Conservation (phyloP, 2,113 vertebrate genomes). For the Marmota flaviventris region DNA sequence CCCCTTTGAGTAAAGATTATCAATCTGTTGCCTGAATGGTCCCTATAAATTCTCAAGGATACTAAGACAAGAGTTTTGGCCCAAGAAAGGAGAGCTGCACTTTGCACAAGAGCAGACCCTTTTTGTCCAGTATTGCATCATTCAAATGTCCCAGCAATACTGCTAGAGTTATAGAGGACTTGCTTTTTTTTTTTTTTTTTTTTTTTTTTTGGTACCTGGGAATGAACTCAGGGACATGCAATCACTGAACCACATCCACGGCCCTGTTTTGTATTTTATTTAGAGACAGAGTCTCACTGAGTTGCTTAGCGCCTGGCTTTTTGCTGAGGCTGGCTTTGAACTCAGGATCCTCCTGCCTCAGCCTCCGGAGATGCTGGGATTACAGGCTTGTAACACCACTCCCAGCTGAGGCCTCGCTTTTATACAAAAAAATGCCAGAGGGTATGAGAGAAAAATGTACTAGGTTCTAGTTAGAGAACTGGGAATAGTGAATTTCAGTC, state of each 20-base stretch:
- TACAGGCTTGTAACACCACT: too few species aligned
- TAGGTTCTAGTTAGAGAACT: not conserved
- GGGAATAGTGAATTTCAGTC: not conserved
- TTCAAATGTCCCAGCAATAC: not conserved
- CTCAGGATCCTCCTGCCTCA: too few species aligned
- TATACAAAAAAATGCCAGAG: not conserved
- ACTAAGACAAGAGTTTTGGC: not conserved
- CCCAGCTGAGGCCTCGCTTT: not conserved
- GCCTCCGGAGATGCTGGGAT: too few species aligned
- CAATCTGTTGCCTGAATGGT: not conserved
- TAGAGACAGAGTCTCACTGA: too few species aligned
- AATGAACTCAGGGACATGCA: too few species aligned
- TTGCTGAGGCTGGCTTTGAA: too few species aligned
- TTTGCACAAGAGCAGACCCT: not conserved
- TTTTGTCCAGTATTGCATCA: not conserved
- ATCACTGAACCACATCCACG: too few species aligned
- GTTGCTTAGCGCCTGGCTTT: too few species aligned
- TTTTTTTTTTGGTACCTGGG: too few species aligned
- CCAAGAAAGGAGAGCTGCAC: not conserved
- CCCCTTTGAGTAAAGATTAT: not conserved
- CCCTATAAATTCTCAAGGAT: not conserved
- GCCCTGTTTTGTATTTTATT: too few species aligned
- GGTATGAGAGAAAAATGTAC: not conserved
- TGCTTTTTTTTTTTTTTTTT: not conserved
- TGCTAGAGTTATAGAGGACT: not conserved